Conservation (phyloP, 1,140 invertebrate genomes). For the Dreissena polymorpha region DNA sequence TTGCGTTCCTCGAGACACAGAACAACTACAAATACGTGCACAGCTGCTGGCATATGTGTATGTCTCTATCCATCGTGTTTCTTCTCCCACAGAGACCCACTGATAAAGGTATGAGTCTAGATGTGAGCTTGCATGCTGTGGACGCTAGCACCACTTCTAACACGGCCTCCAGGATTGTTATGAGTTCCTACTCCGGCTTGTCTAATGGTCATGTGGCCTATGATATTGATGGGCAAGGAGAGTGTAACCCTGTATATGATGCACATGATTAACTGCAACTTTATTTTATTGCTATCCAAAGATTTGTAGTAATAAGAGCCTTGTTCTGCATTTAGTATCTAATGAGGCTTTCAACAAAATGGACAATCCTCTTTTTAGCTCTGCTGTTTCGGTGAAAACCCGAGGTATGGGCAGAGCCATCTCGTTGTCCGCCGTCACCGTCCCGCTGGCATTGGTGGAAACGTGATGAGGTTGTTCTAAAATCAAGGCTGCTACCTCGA, state of each 20-base stretch:
- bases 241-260: conserved; percentile 27
- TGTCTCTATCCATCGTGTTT: conserved; percentile 90
- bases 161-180: conserved; percentile 32
- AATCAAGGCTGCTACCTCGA: too few relatives aligned
- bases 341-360: too few relatives aligned
- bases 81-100: conserved; percentile 83
- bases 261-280: conserved; percentile 11
- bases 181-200: conserved; percentile 10
- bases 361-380: too few relatives aligned
- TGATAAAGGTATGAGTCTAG: conserved; percentile 51
- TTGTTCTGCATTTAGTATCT: too few relatives aligned
- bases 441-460: too few relatives aligned
- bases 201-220: conserved; percentile 19
- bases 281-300: too few relatives aligned
- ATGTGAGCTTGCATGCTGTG: not conserved
- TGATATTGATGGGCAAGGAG: not conserved
- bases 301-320: too few relatives aligned
- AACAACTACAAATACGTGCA: conserved; percentile 88
- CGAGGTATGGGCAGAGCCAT: too few relatives aligned
- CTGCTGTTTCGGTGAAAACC: too few relatives aligned
- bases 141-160: conserved; percentile 21
- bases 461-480: too few relatives aligned
- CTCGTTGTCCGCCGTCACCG: too few relatives aligned
- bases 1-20: conserved; percentile 91
- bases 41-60: conserved; percentile 90